phyloP scores from a whole-genome alignment of 2,888 invertebrate genomes.

The Microdon myrmicae region DNA sequence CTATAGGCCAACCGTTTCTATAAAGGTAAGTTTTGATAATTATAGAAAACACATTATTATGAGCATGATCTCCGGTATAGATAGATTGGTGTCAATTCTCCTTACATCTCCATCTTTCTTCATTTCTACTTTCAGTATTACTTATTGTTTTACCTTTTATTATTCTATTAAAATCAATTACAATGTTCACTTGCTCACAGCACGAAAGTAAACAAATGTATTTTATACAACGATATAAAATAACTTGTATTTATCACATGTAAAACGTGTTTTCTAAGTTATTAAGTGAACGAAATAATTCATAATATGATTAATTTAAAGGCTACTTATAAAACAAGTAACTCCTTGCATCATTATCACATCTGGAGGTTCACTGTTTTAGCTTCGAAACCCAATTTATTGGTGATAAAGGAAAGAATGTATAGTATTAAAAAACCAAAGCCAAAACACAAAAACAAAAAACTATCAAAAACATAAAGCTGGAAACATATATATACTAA shows the following conservation, averaged over 20 bases:
- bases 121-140: conserved; percentile 51
- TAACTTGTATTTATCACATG: conserved; percentile 18
- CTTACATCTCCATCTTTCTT: conserved; percentile 41
- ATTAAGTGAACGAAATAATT: no score
- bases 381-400: no score
- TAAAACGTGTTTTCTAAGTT: no score
- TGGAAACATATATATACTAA: conserved; percentile 15
- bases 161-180: conserved; percentile 32
- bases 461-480: no score
- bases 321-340: no score
- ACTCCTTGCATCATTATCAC: no score
- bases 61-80: conserved; percentile 55
- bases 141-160: conserved; percentile 53
- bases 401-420: no score
- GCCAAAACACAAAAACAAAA: neutral
- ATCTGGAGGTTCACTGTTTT: no score
- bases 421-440: no score
- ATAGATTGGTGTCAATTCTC: conserved; percentile 44
- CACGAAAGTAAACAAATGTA: conserved; percentile 20
- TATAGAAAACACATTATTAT: conserved; percentile 56
- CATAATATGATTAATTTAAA: no score
- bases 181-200: conserved; percentile 16
- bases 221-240: conserved; percentile 23
- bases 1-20: conserved; percentile 66
- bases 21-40: conserved; percentile 70